phyloP scores from a whole-genome alignment of 2,113 vertebrate species.

The Scatophagus argus region DNA sequence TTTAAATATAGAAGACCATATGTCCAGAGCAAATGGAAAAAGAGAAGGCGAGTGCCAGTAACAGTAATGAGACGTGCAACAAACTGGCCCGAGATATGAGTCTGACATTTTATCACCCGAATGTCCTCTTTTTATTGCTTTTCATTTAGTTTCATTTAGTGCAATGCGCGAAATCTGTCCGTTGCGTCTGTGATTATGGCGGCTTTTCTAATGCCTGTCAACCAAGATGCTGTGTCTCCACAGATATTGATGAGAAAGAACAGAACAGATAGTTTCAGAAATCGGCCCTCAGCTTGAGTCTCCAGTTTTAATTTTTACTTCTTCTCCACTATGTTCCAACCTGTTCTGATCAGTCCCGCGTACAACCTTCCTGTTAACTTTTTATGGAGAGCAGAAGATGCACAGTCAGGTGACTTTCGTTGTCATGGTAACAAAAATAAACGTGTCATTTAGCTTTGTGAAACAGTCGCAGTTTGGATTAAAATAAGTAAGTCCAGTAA shows the following conservation, averaged over 20 bases:
- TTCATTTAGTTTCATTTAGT: slow-evolving; percentile 17
- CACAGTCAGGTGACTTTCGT: no score
- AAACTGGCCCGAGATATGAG: slow-evolving; percentile 24
- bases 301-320: neutral
- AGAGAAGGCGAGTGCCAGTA: neutral
- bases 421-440: no score
- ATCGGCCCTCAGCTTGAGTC: no score
- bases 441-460: no score
- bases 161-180: neutral
- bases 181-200: neutral
- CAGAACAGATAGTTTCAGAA: no score
- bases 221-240: neutral
- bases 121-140: slow-evolving; percentile 21
- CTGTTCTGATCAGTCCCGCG: no score
- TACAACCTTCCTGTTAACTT: no score
- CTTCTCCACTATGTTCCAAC: neutral
- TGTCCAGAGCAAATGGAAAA: slow-evolving; percentile 46
- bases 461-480: no score
- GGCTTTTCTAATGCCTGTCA: neutral
- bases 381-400: no score
- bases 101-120: slow-evolving; percentile 30
- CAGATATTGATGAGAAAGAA: neutral
- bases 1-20: slow-evolving; percentile 61
- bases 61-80: slow-evolving; percentile 24
- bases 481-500: no score